Evolutionary conservation across 2,888 invertebrate genomes (phyloP).

Genomic region (Drosophila barbarae): DNA sequence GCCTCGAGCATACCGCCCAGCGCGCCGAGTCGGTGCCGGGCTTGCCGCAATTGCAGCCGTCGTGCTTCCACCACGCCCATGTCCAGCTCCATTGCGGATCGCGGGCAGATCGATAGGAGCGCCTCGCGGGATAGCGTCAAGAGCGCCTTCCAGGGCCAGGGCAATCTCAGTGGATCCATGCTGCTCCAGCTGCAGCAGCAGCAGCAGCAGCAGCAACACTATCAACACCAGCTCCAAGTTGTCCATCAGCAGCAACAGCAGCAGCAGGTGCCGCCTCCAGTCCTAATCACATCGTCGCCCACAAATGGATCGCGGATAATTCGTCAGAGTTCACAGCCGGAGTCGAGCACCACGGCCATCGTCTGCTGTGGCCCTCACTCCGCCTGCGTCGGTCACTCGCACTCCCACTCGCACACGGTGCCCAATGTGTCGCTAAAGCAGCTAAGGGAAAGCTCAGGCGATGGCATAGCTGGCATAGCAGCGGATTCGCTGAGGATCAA

Average conservation of each 20-base stretch:
- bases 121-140: constrained; percentile 90
- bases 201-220: constrained; percentile 50
- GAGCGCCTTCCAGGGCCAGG: constrained; percentile 83
- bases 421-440: constrained; percentile 93
- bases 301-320: constrained; percentile 88
- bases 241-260: constrained; percentile 60
- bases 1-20: constrained; percentile 80
- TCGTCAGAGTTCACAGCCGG: constrained; percentile 82
- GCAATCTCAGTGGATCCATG: constrained; percentile 72
- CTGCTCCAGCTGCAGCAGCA: constrained; percentile 73
- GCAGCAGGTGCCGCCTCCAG: constrained; percentile 84
- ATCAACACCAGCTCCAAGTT: constrained; percentile 79
- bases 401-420: constrained; percentile 83
- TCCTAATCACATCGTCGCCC: constrained; percentile 85
- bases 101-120: constrained; percentile 86
- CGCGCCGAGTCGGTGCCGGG: constrained; percentile 82
- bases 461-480: constrained; percentile 96
- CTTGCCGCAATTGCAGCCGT: constrained; percentile 86
- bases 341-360: constrained; percentile 78
- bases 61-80: constrained; percentile 89
- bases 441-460: constrained; percentile 87
- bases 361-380: constrained; percentile 83
- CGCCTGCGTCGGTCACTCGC: constrained; percentile 81
- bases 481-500: constrained; percentile 97
- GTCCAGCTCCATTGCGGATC: constrained; percentile 7